Base-by-base conservation (phyloP, 1,140 invertebrate species). In the Zaprionus vittiger region DNA sequence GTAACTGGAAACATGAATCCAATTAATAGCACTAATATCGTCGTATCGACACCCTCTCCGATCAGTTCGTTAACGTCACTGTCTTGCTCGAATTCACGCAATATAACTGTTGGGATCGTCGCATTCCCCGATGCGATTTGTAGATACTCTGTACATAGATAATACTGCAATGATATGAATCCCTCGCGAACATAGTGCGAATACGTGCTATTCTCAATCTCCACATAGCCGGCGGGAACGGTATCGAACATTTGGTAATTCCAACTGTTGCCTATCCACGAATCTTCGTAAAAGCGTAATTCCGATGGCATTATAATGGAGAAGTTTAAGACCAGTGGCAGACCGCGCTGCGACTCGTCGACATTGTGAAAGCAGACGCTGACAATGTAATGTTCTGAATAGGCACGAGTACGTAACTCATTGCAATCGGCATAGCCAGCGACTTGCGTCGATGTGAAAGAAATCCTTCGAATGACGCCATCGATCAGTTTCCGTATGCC, bases 261-360 rank as follows among this genome's bases (percentile, higher is more conserved):
- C 41, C 41, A 47, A 1, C 3, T 17, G n/a, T 47, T 47, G 2
- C 80, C 80, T 0, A 83, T 72, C 66, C 67, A 76, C 0, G 38
- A 44, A 5, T 54, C 11, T 5, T 80, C 76, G 6, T 80, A 83
- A 17, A n/a, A 17, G 0, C 76, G 73, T n/a, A 83, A 15, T 24
- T 83, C 80, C 1, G 80, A 60, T 44, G 80, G 67, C 71, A 83
- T 57, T 5, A 83, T 28, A 20, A 83, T 83, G 0, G 72, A 49
- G 9, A 69, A 83, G 5, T 72, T 1, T 0, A 83, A 17, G 11
- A 54, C 6, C 0, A 17, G 5, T 0, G 80, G 80, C 14, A 82
- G 26, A 1, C 75, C 75, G 12, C 17, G 54, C 2, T 47, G 56
- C 11, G 55, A 47, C 28, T 54, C 67, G 28, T 72, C 63, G 3